phyloP scores from a whole-genome alignment of 2,888 invertebrate genomes.

The Darwinula stevensoni region DNA sequence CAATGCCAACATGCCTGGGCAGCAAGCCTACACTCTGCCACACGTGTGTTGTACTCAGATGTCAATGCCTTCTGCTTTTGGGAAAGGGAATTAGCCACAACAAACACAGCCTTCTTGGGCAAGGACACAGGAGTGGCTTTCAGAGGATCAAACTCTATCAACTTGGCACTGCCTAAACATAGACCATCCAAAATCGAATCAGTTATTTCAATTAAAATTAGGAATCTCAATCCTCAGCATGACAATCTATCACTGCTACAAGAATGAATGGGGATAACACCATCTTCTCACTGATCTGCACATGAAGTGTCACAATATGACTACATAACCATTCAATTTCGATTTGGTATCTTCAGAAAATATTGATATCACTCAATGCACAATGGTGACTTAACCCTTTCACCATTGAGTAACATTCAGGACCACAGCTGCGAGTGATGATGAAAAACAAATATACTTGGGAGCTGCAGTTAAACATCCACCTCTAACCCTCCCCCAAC shows the following conservation, averaged over 20 bases:
- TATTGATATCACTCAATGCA: too few species aligned
- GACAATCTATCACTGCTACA: slow-evolving; percentile 23
- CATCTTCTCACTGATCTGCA: too few species aligned
- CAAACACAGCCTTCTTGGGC: slow-evolving; percentile 55
- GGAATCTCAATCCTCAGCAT: slow-evolving; percentile 6
- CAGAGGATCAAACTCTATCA: slow-evolving; percentile 77
- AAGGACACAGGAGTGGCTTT: slow-evolving; percentile 40
- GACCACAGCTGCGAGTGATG: too few species aligned
- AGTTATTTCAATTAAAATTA: slow-evolving; percentile 1
- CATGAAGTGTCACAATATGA: too few species aligned
- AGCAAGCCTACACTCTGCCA: slow-evolving; percentile 78
- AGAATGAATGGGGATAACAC: too few species aligned
- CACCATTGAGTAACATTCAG: too few species aligned
- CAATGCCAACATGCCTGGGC: slow-evolving; percentile 28
- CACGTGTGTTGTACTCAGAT: slow-evolving; percentile 59
- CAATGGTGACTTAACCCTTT: too few species aligned
- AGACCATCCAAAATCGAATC: slow-evolving; percentile 6
- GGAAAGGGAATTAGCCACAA: slow-evolving; percentile 66
- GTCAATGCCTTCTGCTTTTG: slow-evolving; percentile 83
- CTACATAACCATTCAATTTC: too few species aligned
- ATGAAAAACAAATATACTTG: too few species aligned
- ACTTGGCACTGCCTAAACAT: slow-evolving; percentile 41
- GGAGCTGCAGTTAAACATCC: too few species aligned
- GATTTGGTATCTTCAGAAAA: too few species aligned
- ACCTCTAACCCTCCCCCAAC: too few species aligned